These are phyloP conservation scores for Ormyrus nitidulus DNA, from an alignment of 2,888 invertebrate genomes.

Conservation along the genomic window DNA sequence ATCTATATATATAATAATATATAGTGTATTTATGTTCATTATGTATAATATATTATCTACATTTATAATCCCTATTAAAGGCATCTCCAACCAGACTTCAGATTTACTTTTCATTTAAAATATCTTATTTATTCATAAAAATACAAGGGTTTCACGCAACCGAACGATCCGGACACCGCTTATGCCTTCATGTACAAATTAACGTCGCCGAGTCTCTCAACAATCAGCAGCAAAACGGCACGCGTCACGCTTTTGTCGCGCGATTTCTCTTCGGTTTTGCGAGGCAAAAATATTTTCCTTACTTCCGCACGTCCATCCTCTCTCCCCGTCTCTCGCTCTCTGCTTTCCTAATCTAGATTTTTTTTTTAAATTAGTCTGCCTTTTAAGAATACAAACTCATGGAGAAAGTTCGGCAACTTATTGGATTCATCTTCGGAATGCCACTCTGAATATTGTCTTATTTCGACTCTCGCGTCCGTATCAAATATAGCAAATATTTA, in stretches of 20 bases:
- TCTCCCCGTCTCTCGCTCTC: too few species aligned
- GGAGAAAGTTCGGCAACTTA: too few species aligned
- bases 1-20: conserved; percentile 69
- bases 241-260: too few species aligned
- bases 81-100: conserved; percentile 76
- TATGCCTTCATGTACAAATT: background rate
- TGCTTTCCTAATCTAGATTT: too few species aligned
- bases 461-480: conserved; percentile 41
- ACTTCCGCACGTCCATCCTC: too few species aligned
- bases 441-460: conserved; percentile 47
- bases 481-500: conserved; percentile 54
- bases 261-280: too few species aligned
- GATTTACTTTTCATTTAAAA: conserved; percentile 74
- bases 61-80: conserved; percentile 76
- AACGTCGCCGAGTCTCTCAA: conserved; percentile 13
- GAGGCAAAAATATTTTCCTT: too few species aligned
- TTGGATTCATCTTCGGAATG: conserved; percentile 25
- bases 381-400: too few species aligned
- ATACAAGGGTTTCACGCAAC: conserved; percentile 68
- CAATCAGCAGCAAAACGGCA: background rate
- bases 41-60: conserved; percentile 76
- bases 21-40: conserved; percentile 75
- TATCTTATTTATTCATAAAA: conserved; percentile 76
- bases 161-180: conserved; percentile 47
- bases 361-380: too few species aligned